Evolutionary conservation across 1,140 invertebrate genomes (phyloP).

Genomic region (Matsumurasca onukii): DNA sequence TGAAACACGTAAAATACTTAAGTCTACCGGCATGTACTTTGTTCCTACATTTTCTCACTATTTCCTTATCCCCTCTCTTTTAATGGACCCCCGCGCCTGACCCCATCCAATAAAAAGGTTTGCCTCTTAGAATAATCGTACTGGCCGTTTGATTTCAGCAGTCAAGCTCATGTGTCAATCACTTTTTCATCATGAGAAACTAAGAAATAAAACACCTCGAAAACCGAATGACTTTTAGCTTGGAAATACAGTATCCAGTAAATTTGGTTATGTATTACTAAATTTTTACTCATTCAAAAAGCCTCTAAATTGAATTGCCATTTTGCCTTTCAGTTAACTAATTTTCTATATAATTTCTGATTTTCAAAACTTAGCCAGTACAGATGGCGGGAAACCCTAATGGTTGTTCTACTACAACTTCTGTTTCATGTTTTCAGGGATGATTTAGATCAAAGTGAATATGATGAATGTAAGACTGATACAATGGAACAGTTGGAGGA

Average conservation of each 20-base stretch:
- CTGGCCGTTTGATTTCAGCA: not conserved
- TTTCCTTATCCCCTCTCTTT: no score
- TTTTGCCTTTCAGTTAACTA: not conserved
- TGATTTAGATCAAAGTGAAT: conserved; percentile 65
- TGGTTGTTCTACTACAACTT: conserved; percentile 20
- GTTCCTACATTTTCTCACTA: no score
- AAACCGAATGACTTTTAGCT: not conserved
- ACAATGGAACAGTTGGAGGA: conserved; percentile 75
- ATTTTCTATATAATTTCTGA: not conserved
- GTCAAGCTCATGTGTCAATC: not conserved
- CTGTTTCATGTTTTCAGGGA: conserved; percentile 50
- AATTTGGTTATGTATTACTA: not conserved
- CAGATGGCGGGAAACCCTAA: not conserved
- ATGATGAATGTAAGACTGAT: conserved; percentile 69
- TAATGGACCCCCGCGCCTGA: no score
- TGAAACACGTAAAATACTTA: no score
- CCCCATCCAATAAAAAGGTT: no score
- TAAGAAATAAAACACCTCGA: not conserved
- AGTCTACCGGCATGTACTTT: no score
- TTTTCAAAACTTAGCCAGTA: not conserved
- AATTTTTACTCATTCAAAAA: not conserved
- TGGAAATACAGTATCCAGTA: not conserved
- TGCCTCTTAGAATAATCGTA: not conserved
- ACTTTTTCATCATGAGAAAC: not conserved
- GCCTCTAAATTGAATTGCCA: not conserved